phyloP scores from a whole-genome alignment of 2,797 vertebrate genomes.

The Remorina albescens region DNA sequence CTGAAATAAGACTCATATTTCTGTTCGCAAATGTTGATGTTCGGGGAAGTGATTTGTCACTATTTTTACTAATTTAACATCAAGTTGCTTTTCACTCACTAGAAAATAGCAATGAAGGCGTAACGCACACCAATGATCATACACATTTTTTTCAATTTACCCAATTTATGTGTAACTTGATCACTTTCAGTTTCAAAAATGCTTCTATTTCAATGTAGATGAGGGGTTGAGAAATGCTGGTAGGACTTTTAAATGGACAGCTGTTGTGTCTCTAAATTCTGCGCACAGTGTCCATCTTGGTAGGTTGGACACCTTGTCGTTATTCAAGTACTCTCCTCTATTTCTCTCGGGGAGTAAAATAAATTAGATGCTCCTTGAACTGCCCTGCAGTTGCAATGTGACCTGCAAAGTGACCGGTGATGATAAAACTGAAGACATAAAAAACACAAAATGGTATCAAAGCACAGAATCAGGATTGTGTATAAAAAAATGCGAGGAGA shows the following conservation, averaged over 20 bases:
- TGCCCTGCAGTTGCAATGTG: conserved; percentile 89
- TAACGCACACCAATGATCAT: background rate
- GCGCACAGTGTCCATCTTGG: conserved; percentile 82
- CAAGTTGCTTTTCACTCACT: background rate
- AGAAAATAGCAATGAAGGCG: background rate
- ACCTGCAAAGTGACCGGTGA: conserved; percentile 82
- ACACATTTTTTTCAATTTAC: background rate
- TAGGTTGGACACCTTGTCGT: conserved; percentile 86
- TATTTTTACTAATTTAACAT: background rate
- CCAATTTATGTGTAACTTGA: background rate
- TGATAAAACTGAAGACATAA: conserved; percentile 74
- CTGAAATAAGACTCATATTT: background rate
- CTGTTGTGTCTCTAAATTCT: conserved; percentile 70
- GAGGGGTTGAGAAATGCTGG: conserved; percentile 52
- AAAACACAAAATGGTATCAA: conserved; percentile 71
- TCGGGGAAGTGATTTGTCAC: background rate
- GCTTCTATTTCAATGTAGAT: conserved; percentile 29
- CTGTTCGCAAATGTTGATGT: background rate
- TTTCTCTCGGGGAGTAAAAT: conserved; percentile 82
- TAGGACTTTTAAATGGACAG: conserved; percentile 61
- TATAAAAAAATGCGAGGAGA: conserved; percentile 56
- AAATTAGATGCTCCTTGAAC: conserved; percentile 89
- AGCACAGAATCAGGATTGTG: conserved; percentile 75
- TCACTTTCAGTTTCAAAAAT: background rate
- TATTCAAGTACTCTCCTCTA: conserved; percentile 86